phyloP scores from a whole-genome alignment of 2,888 invertebrate species.

The Tanytarsus gracilentus region DNA sequence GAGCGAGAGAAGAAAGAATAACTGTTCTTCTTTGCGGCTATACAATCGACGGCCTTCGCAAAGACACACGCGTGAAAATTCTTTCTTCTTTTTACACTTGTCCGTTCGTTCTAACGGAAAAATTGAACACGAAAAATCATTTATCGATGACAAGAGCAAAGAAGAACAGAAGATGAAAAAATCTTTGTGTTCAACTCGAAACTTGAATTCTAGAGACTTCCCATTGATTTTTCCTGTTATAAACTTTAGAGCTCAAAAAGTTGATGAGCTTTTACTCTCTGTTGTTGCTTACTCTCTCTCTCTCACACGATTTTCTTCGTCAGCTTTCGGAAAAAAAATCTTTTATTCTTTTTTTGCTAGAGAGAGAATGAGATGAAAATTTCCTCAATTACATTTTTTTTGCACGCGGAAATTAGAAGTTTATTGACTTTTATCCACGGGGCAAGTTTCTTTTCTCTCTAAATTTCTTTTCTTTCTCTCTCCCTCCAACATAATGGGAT shows the following conservation, averaged over 20 bases:
- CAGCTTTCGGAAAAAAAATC: neutral
- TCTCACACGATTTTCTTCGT: constrained; percentile 6
- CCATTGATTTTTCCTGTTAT: constrained; percentile 23
- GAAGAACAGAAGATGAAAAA: too few species aligned
- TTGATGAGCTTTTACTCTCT: too few species aligned
- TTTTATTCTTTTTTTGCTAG: constrained; percentile 2
- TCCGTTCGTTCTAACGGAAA: neutral
- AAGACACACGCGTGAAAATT: neutral
- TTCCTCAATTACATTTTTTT: neutral
- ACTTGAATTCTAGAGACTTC: too few species aligned
- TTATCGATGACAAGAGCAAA: too few species aligned
- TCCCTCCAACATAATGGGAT: neutral
- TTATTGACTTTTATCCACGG: constrained; percentile 12
- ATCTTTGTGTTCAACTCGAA: too few species aligned
- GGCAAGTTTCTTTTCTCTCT: neutral
- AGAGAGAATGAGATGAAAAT: neutral
- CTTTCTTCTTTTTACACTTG: neutral
- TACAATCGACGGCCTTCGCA: constrained; percentile 5
- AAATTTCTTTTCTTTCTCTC: neutral
- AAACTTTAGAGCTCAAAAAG: too few species aligned
- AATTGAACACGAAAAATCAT: neutral
- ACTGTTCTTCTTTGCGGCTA: constrained; percentile 8
- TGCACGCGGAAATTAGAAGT: constrained; percentile 26
- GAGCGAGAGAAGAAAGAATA: neutral
- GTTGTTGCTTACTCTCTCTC: constrained; percentile 4